phyloP scores from a whole-genome alignment of 2,888 invertebrate genomes.

The Apamea anceps region DNA sequence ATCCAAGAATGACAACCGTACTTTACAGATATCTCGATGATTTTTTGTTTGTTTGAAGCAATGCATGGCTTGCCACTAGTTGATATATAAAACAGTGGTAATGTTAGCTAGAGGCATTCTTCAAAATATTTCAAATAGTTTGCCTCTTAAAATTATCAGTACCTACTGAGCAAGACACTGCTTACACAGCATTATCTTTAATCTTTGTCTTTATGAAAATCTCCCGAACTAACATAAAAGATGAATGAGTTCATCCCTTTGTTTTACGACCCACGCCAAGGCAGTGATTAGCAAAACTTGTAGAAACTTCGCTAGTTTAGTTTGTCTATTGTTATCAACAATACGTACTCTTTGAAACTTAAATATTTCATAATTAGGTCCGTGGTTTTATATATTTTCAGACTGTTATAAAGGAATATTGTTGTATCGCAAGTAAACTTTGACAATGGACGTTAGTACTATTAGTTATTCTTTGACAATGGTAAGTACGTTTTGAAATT shows the following conservation, averaged over 20 bases:
- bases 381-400: conserved; percentile 16
- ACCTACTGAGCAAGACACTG: background rate
- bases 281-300: conserved; percentile 58
- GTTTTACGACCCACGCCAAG: conserved; percentile 35
- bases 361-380: conserved; percentile 33
- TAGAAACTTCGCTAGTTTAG: conserved; percentile 45
- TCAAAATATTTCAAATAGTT: background rate
- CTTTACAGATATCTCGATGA: background rate
- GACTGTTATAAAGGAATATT: conserved; percentile 18
- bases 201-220: conserved; percentile 44
- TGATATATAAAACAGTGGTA: background rate
- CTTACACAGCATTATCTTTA: conserved; percentile 29
- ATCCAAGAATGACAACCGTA: too few species aligned
- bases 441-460: background rate
- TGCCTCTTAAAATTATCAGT: conserved; percentile 5
- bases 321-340: conserved; percentile 58
- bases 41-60: background rate
- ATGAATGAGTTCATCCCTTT: conserved; percentile 56
- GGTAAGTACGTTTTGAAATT: background rate
- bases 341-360: conserved; percentile 36
- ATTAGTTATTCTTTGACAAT: background rate
- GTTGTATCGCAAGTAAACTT: background rate
- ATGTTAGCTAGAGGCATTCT: background rate
- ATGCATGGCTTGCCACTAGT: background rate
- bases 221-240: conserved; percentile 41